Evolutionary conservation across 2,888 invertebrate species (phyloP), one percentile per base, ranked within the genome.

Genomic region (Polydrusus tereticollis): DNA sequence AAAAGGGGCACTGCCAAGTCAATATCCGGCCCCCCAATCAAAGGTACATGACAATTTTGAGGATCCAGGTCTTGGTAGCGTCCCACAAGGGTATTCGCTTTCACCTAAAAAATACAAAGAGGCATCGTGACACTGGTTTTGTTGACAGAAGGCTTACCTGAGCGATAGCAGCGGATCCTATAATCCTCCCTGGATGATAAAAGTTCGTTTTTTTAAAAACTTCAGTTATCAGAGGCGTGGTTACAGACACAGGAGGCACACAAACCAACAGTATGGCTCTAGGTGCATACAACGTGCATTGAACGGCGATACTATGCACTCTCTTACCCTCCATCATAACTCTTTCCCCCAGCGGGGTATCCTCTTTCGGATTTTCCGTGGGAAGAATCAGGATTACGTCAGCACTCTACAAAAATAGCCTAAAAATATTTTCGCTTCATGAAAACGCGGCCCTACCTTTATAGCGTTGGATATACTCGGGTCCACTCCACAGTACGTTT

Each of bases 1-100:
- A 91, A 87, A 29, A 92, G 82, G 0, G 92, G 92, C 62, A 92
- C 87, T 72, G 91, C 88, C 38, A 90, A 89, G 71, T 89, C 87
- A 20, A 89, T 88, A 73, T 91, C 89, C n/a, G 82, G 91, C 8
- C 92, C 92, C 58, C 92, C 92, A 26, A 86, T 69, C 1, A 92
- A 87, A 0, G 92, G 91, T n/a, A 90, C 88, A 77, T 88, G 87
- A 5, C 91, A 88, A 68, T 87, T 83, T 38, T 85, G 79, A 1
- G 90, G 90, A 79, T 90, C 88, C 66, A 90, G 78, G 47, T 86
- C 87, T 86, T 89, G 83, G 23, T 88, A 87, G 76, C 89, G 88
- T 16, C 90, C 89, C 47, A 91, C 86, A 78, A 91, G 88, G 18
- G 90, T 87, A 80, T 90, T 90, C 0, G 91, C 87, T 78, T 90